phyloP scores from a whole-genome alignment of 2,113 vertebrate species.

The Edolisoma coerulescens region DNA sequence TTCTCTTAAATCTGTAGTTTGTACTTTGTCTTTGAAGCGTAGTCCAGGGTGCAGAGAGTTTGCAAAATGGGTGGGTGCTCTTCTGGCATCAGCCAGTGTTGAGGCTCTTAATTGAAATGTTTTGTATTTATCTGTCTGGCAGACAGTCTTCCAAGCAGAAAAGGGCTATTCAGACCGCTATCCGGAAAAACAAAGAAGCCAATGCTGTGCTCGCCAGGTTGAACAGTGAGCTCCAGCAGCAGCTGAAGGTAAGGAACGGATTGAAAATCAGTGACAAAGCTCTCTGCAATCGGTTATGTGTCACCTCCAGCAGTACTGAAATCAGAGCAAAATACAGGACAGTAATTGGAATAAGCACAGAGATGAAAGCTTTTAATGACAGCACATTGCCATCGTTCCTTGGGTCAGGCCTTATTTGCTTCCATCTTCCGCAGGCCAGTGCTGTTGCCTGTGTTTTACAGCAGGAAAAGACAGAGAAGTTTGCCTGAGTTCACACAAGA shows the following conservation, averaged over 20 bases:
- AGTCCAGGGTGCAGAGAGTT: background rate
- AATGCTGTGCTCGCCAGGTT: constrained; percentile 91
- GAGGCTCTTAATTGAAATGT: constrained; percentile 21
- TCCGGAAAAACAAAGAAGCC: constrained; percentile 94
- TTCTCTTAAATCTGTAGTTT: background rate
- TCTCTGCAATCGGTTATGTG: background rate
- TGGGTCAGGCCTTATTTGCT: background rate
- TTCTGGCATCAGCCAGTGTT: background rate
- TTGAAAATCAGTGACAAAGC: background rate
- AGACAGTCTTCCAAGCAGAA: constrained; percentile 89
- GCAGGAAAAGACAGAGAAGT: background rate
- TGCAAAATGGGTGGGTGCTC: background rate
- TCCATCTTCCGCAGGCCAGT: background rate
- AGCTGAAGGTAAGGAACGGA: constrained; percentile 86
- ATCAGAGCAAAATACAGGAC: background rate
- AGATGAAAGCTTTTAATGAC: background rate
- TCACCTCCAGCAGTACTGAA: background rate
- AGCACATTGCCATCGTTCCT: background rate
- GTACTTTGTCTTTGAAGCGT: background rate
- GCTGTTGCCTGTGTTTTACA: background rate
- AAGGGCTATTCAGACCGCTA: constrained; percentile 90
- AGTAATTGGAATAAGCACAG: background rate
- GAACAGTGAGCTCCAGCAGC: constrained; percentile 96
- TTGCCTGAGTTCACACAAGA: background rate
- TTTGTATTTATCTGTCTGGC: constrained; percentile 58